Base-by-base conservation (phyloP, 1,140 invertebrate genomes). In the Popillia japonica region DNA sequence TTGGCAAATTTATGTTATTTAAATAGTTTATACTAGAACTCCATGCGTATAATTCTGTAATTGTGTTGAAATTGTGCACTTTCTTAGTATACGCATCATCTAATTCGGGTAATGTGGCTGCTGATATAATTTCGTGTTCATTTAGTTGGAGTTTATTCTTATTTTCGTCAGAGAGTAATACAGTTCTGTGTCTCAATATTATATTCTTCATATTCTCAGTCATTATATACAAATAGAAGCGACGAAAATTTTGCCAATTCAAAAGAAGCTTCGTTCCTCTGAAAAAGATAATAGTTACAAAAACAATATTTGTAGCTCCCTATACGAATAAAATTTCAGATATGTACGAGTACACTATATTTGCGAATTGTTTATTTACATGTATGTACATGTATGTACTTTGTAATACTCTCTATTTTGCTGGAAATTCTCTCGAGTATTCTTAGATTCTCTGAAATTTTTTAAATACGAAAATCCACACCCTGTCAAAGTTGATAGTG, bases 151-250 rank as follows among this genome's bases (percentile, higher is more conserved):
- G 90, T 64, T 89, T 90, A 59, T 88, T 87, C 85, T 93, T 94
- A 6, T 94, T 89, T 61, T 96, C 93, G 11, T 94, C 92, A 17
- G 90, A 91, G 10, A 98, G 88, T 64, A 97, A 87, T 48, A 93
- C 90, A 79, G 92, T 89, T 79, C 94, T 93, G 87, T 97, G 94
- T 41, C 91, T 89, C 0, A 95, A 89, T 78, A 98, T 94, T 48
- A 97, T 92, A 81, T 92, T 92, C 78, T 96, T 95, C 82, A 97
- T 92, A 84, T 96, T 96, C 85, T 96, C 95, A 0, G 96, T 96
- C 94, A 98, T 96, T 44, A 95, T 92, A 84, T 96, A 96, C n/a
- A 97, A 88, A 85, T 98, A 98, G 81, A 95, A 92, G 0, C 95
- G 91, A 4, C 95, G 90, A 85, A 97, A 94, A 83, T 96, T 95